Base-by-base conservation (phyloP, 2,797 vertebrate genomes). In the Girardinus metallicus region DNA sequence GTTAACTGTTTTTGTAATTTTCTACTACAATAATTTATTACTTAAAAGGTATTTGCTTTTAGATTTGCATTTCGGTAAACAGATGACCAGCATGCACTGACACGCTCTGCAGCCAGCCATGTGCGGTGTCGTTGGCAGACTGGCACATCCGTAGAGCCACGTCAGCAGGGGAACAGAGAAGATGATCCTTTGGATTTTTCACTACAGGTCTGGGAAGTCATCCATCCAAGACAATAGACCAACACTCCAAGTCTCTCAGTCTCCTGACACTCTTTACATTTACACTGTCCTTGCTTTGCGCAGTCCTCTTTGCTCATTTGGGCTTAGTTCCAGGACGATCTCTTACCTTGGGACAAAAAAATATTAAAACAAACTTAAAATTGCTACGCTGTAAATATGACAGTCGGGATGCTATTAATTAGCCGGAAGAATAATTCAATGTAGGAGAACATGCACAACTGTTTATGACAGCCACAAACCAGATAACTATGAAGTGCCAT, bases 321-420 rank as follows among this genome's bases (percentile, higher is more conserved):
- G 60, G 53, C 12, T 96, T 95, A 99, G 93, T 95, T 97, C 90
- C 97, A 97, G 82, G 97, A 94, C 73, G 97, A 99, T 88, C 98
- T 96, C 88, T 99, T 99, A 91, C 98, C 98, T 99, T 93, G 34
- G 41, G 62, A 21, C 23, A 13, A 60, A 68, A 41, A 74, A 72
- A 46, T 13, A n/a, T n/a, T n/a, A 1, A 11, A 77, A 13, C 74
- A 74, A n/a, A 18, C 4, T 0, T 26, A 64, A 47, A 55, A 47
- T 43, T 31, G 31, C 11, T 57, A 53, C 71, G 4, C 16, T 47
- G 29, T 46, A 51, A 36, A 18, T 10, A 39, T 44, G 12, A 57
- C 29, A 18, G 21, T 34, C 6, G n/a, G 44, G 1, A 76, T 41
- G n/a, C 16, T 1, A n/a, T 15, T 34, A 18, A 74, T 44, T 72